phyloP scores from a whole-genome alignment of 2,888 invertebrate genomes.

The Sarcophaga variegata region DNA sequence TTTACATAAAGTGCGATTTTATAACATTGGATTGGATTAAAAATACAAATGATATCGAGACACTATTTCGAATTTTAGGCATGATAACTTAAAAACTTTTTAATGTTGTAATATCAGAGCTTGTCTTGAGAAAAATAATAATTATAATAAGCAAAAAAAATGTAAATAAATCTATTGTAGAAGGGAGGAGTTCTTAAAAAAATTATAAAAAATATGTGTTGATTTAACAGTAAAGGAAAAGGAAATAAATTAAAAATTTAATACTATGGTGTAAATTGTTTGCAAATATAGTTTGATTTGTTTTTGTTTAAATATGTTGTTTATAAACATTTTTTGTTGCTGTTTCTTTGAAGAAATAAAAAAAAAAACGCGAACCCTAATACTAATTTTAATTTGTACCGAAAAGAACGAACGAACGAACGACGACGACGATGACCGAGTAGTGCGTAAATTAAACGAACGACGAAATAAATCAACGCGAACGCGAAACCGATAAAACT shows the following conservation, averaged over 20 bases:
- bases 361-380: conserved; percentile 68
- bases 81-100: background rate
- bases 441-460: conserved; percentile 70
- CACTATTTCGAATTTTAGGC: too few relatives aligned
- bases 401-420: conserved; percentile 59
- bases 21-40: too few relatives aligned
- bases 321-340: conserved; percentile 60
- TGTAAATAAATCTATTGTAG: conserved; percentile 56
- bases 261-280: conserved; percentile 68
- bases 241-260: conserved; percentile 56
- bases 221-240: conserved; percentile 47
- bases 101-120: background rate
- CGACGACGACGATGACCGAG: conserved; percentile 68
- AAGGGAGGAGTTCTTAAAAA: conserved; percentile 49
- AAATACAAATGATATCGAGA: too few relatives aligned
- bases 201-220: conserved; percentile 39
- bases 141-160: conserved; percentile 36
- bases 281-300: conserved; percentile 26
- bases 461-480: conserved; percentile 77
- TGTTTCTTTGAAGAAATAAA: conserved; percentile 57
- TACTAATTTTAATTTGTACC: conserved; percentile 57
- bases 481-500: conserved; percentile 79
- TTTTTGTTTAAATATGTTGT: conserved; percentile 46
- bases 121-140: background rate
- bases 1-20: too few relatives aligned